Base-by-base conservation (phyloP, 2,113 vertebrate genomes). In the Condylura cristata region DNA sequence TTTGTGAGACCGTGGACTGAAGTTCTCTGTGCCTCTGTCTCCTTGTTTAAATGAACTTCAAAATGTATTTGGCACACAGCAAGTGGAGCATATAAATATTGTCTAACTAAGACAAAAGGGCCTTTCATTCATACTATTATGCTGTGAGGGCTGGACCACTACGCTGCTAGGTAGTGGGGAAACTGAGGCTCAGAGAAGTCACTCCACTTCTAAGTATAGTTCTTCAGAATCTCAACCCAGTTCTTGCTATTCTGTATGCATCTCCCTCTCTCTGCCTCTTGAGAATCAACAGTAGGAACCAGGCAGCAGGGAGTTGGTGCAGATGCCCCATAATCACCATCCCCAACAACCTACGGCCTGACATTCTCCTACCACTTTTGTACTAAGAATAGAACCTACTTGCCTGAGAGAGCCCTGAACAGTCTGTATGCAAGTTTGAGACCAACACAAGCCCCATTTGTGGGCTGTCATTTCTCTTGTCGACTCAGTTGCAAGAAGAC, bases 241-340 rank as follows among this genome's bases (percentile, higher is more conserved):
- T 17, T 85, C 32, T 28, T 26, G 11, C 41, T 24, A 20, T 61
- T 44, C 37, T 6, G 5, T 0, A 1, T 58, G 71, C 10, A 5
- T 20, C 2, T 2, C n/a, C 8, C 9, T 32, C 26, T 75, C 63
- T 22, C 53, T 56, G 53, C 80, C 80, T 26, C 34, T 61, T 66
- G 41, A 0, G 3, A 37, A 44, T 2, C 51, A 37, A 39, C 0
- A 0, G n/a, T 6, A 17, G 44, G 32, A 41, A 14, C 20, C 0
- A 6, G 78, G 46, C 0, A 0, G 39, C 16, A 9, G 4, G 0
- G 28, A 26, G 56, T 2, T 6, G 60, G 37, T n/a, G 32, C 37
- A 30, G 24, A 13, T 3, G 3, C 63, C 13, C 41, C n/a, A 53
- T 2, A 1, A 6, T 63, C 8, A 10, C 37, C 63, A 56, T 37